phyloP scores from a whole-genome alignment of 2,113 vertebrate genomes.

The Equus quagga region DNA sequence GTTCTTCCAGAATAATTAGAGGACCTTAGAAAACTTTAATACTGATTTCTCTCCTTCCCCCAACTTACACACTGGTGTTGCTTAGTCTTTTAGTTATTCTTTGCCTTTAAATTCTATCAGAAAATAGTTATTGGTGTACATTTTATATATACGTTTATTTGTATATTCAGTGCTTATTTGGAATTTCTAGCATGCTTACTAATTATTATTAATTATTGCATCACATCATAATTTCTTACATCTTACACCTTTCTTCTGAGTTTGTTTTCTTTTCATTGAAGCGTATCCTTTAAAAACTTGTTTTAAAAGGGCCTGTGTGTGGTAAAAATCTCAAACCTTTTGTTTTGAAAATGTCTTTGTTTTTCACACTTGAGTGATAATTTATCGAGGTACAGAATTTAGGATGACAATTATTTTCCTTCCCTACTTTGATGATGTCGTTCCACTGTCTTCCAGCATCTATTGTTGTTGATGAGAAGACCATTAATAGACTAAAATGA shows the following conservation, averaged over 20 bases:
- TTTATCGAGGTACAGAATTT: not conserved
- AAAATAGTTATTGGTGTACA: not conserved
- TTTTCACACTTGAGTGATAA: conserved; percentile 4
- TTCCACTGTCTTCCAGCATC: not conserved
- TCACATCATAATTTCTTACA: not conserved
- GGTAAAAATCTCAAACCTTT: not conserved
- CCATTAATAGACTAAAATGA: not conserved
- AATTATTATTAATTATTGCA: not conserved
- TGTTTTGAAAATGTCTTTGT: not conserved
- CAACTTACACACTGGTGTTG: not conserved
- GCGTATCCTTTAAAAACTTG: not conserved
- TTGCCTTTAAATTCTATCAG: not conserved
- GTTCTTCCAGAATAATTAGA: conserved; percentile 47
- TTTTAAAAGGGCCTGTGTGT: not conserved
- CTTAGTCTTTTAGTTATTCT: not conserved
- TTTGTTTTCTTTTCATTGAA: conserved; percentile 12
- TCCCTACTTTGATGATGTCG: not conserved
- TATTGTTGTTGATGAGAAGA: not conserved
- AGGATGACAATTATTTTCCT: conserved; percentile 1
- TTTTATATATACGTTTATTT: not conserved
- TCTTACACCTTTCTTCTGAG: not conserved
- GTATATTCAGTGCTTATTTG: not conserved
- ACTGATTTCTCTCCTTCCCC: not conserved
- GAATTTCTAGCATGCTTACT: not conserved
- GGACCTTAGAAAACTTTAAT: not conserved